These are phyloP conservation scores for Motacilla alba DNA, from an alignment of 2,113 vertebrate genomes.

Conservation along the genomic window DNA sequence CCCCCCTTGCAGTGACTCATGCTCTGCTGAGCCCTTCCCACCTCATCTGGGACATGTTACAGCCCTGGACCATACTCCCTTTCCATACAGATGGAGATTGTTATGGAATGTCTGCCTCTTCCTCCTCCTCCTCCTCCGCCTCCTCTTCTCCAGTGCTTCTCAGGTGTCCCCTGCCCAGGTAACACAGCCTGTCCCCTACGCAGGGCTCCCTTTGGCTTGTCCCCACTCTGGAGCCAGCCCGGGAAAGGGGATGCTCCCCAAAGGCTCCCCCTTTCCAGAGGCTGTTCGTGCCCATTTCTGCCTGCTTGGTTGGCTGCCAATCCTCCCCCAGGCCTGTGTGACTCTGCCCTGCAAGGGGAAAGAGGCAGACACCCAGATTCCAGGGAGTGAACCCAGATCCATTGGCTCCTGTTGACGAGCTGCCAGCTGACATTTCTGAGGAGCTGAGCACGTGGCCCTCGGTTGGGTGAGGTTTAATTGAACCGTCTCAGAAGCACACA, in stretches of 20 bases:
- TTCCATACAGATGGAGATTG: conserved; percentile 64
- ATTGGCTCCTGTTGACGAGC: not conserved
- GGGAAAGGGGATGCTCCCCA: not conserved
- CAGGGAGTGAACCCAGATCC: not conserved
- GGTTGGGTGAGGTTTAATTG: not conserved
- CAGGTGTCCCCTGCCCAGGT: not conserved
- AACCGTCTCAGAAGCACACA: not conserved
- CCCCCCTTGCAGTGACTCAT: not conserved
- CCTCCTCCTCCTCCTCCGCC: conserved; percentile 9
- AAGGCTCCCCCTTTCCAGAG: not conserved
- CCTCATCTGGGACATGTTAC: conserved; percentile 67
- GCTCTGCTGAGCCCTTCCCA: conserved; percentile 3
- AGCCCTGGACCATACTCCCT: conserved; percentile 31
- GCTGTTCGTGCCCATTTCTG: not conserved
- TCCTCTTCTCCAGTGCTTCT: conserved; percentile 19
- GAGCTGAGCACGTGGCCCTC: not conserved
- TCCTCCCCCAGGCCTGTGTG: not conserved
- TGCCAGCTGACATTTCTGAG: not conserved
- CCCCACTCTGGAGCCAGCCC: not conserved
- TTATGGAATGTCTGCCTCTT: conserved; percentile 56
- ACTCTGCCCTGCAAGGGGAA: not conserved
- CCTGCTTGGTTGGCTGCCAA: not conserved
- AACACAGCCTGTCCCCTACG: not conserved
- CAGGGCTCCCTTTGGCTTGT: not conserved
- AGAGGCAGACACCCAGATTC: not conserved